Percentiles rank a stretch among this genome's conserved stretches.
phyloP scores from a whole-genome alignment of 2,797 vertebrate species.

The Anguilla megastoma region DNA sequence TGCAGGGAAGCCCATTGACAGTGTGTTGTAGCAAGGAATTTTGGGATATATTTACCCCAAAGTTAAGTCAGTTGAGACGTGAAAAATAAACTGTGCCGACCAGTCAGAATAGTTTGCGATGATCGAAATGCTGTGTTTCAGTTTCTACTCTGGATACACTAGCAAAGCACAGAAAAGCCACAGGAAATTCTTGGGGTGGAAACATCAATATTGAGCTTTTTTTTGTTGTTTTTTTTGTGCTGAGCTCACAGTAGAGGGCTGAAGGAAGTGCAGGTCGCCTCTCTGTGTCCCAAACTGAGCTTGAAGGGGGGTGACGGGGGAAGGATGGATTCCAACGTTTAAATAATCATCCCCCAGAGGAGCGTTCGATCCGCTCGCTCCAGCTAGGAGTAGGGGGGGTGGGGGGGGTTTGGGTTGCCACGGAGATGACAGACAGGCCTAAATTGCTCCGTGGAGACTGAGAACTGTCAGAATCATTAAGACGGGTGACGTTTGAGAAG shows the following conservation, averaged over 20 bases:
- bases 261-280: no score
- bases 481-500: slow-evolving; percentile 45
- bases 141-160: background rate
- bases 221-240: background rate
- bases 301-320: background rate
- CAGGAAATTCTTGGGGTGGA: background rate
- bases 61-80: background rate
- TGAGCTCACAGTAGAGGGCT: background rate
- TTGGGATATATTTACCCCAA: background rate
- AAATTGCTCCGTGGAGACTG: slow-evolving; percentile 72
- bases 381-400: background rate
- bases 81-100: background rate
- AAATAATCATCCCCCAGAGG: slow-evolving; percentile 16
- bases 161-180: background rate
- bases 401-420: background rate
- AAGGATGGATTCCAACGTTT: background rate
- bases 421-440: slow-evolving; percentile 66
- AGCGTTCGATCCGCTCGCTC: slow-evolving; percentile 22
- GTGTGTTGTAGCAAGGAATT: background rate
- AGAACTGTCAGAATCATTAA: slow-evolving; percentile 62
- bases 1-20: background rate
- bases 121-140: background rate
- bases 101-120: no score
- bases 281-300: background rate
- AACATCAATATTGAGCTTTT: background rate